Conservation (phyloP, 1,140 invertebrate genomes). For the Drosophila navojoa region DNA sequence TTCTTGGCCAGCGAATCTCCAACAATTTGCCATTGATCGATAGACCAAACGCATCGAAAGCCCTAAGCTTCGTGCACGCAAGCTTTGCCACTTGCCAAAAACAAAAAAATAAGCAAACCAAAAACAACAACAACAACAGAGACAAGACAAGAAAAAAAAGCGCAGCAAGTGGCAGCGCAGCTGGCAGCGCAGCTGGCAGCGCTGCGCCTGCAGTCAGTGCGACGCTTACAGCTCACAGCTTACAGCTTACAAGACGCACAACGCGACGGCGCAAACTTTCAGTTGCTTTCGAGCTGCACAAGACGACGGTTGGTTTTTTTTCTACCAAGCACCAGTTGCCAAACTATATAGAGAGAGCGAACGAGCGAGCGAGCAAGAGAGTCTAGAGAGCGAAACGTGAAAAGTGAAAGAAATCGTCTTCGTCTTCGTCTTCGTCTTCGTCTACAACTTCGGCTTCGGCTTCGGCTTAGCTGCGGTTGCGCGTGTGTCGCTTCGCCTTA, state of each 20-base stretch:
- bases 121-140: too few species aligned
- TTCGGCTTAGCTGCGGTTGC: background rate
- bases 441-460: background rate
- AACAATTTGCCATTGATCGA: conserved; percentile 64
- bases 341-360: conserved; percentile 14
- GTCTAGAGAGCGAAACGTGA: conserved; percentile 34
- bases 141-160: conserved; percentile 25
- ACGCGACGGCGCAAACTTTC: conserved; percentile 61
- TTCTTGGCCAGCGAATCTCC: conserved; percentile 38
- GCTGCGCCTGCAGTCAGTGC: conserved; percentile 48
- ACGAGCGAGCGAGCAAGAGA: background rate
- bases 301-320: conserved; percentile 61
- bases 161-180: conserved; percentile 59
- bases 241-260: conserved; percentile 72
- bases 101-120: too few species aligned
- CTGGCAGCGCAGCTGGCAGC: conserved; percentile 29
- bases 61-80: conserved; percentile 18
- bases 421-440: background rate
- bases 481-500: conserved; percentile 22
- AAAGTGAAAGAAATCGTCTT: conserved; percentile 66
- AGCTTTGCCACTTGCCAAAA: conserved; percentile 72
- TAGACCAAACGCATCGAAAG: conserved; percentile 29
- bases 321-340: background rate
- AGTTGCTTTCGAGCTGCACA: conserved; percentile 77
- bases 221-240: conserved; percentile 56